Evolutionary conservation across 2,888 invertebrate species (phyloP).

Genomic region (Troides helena): DNA sequence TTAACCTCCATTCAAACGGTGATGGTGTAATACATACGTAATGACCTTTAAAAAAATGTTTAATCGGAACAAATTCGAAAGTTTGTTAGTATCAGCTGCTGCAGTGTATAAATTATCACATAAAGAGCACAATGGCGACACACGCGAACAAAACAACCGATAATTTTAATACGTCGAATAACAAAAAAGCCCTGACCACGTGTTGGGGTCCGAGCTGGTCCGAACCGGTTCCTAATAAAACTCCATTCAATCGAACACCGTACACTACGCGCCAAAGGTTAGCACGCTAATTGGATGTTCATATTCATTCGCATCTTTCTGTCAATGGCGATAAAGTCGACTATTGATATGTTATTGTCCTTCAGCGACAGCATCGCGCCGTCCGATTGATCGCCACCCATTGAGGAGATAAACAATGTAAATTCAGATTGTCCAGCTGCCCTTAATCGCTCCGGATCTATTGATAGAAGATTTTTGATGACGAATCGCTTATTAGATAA

Average conservation of each 20-base stretch:
- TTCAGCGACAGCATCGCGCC: slow-evolving; percentile 22
- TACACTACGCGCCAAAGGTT: slow-evolving; percentile 20
- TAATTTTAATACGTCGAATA: slow-evolving; percentile 69
- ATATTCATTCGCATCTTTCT: background rate
- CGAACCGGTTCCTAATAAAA: slow-evolving; percentile 71
- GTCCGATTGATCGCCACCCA: slow-evolving; percentile 42
- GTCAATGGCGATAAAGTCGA: background rate
- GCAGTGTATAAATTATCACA: slow-evolving; percentile 43
- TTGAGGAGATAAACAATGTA: slow-evolving; percentile 39
- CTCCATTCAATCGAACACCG: slow-evolving; percentile 70
- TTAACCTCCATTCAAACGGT: too few species aligned
- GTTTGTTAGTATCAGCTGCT: slow-evolving; percentile 37
- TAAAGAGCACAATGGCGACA: slow-evolving; percentile 40
- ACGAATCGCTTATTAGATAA: slow-evolving; percentile 34
- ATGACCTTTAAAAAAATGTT: background rate
- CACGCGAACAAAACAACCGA: slow-evolving; percentile 60
- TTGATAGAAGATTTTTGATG: slow-evolving; percentile 54
- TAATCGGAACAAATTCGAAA: slow-evolving; percentile 8
- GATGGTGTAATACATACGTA: too few species aligned
- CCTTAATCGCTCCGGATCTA: slow-evolving; percentile 55
- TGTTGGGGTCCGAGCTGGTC: slow-evolving; percentile 70
- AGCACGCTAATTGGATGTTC: background rate
- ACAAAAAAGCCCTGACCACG: slow-evolving; percentile 72
- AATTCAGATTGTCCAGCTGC: slow-evolving; percentile 61
- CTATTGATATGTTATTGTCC: background rate